Evolutionary conservation across 2,113 vertebrate species (phyloP), one percentile per base, ranked within the genome.

Genomic region (Lycocorax pyrrhopterus): DNA sequence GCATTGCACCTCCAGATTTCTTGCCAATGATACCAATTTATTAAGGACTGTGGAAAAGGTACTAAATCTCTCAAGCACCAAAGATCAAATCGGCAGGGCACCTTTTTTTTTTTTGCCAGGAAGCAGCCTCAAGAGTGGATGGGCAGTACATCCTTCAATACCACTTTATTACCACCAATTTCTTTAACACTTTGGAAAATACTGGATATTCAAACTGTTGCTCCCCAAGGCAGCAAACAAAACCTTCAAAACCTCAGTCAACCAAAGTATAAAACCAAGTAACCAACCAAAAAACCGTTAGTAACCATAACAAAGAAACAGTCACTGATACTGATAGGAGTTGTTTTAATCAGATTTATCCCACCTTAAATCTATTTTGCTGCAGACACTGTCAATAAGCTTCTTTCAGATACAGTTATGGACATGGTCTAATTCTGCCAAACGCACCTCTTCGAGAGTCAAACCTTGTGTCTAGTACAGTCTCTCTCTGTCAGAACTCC

Each of bases 391-490:
- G 8, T 30, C 68, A 43, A 49, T 26, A 69, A 44, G 13, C 55
- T 74, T 62, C 18, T 33, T 62, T 74, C 44, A 62, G 41, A 33
- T 44, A 22, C 2, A 10, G 10, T 6, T 66, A 66, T 26, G n/a
- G 29, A 66, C 22, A 10, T n/a, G 29, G 16, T 63, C 16, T 56
- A 51, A 46, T 75, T 81, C 33, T 93, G 53, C 63, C 59, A 71
- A 76, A 77, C 4, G 17, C 18, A 77, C 13, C 18, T n/a, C 33
- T 74, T 77, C 20, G 35, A 32, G 64, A 71, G 44, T 49, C 35
- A 64, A 49, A 60, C 16, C 12, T 10, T 6, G 7, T 29, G 19
- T 44, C 59, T 26, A n/a, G 8, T 26, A 26, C 3, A 0, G 1
- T 27, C 13, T 67, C 2, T 68, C 35, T 41, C 63, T 59, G 30